A percentile compares a stretch with the other conserved stretches of the same genome.
phyloP scores from a whole-genome alignment of 1,140 invertebrate genomes.

The Drosophila sturtevanti region DNA sequence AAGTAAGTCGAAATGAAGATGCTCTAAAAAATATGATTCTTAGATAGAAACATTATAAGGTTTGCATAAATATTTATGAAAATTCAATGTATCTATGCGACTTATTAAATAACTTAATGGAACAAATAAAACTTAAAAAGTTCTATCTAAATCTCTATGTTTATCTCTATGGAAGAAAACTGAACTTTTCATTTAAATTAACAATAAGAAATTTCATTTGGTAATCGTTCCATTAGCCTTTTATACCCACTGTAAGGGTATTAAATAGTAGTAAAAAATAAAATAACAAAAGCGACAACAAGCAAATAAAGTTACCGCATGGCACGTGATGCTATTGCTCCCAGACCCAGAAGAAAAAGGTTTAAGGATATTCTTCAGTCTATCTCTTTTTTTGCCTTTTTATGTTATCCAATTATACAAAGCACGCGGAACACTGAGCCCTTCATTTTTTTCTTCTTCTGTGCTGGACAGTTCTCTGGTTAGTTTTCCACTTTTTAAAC shows the following conservation, averaged over 20 bases:
- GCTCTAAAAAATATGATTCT: not conserved
- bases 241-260: conserved; percentile 25
- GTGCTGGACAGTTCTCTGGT: not conserved
- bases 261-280: not conserved
- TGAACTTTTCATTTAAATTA: too few species aligned
- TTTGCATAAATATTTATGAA: too few species aligned
- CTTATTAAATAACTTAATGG: too few species aligned
- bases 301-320: conserved; percentile 54
- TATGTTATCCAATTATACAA: not conserved
- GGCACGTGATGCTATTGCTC: conserved; percentile 36
- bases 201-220: too few species aligned
- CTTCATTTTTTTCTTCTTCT: not conserved
- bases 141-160: too few species aligned
- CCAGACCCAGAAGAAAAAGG: conserved; percentile 33
- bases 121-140: too few species aligned
- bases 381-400: not conserved
- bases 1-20: not conserved
- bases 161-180: too few species aligned
- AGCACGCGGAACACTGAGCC: not conserved
- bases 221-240: too few species aligned
- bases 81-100: too few species aligned
- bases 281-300: conserved; percentile 6
- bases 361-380: not conserved
- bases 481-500: not conserved
- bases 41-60: too few species aligned